Percentiles rank a stretch among this genome's conserved stretches.
phyloP scores from a whole-genome alignment of 2,113 vertebrate species.

The Bucco capensis region DNA sequence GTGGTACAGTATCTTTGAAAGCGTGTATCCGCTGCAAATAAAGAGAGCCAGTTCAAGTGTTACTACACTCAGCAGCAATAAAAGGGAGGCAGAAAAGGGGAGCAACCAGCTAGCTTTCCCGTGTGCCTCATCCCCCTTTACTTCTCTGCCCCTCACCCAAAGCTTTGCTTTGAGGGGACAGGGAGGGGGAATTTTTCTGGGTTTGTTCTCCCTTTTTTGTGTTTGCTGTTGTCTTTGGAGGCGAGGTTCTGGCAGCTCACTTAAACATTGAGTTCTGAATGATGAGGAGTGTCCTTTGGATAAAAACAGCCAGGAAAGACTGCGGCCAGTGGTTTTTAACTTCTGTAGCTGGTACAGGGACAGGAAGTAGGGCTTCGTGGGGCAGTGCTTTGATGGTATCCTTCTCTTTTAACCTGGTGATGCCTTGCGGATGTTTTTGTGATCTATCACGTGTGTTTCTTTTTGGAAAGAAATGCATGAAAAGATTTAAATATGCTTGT shows the following conservation, averaged over 20 bases:
- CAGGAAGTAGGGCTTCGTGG: not conserved
- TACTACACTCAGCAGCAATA: constrained; percentile 47
- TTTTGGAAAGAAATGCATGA: not conserved
- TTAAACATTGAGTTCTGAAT: not conserved
- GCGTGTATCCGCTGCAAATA: constrained; percentile 35
- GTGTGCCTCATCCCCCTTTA: not conserved
- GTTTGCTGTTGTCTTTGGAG: not conserved
- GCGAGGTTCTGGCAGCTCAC: not conserved
- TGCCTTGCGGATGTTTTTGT: not conserved
- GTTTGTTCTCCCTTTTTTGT: not conserved
- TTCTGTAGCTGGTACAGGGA: not conserved
- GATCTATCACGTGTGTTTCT: not conserved
- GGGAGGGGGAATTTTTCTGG: not conserved
- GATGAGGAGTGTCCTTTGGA: not conserved
- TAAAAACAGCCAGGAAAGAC: not conserved
- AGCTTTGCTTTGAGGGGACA: fast-evolving
- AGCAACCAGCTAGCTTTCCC: not conserved
- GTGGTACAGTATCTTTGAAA: constrained; percentile 57
- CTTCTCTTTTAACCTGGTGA: not conserved
- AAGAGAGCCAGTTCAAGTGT: constrained; percentile 48
- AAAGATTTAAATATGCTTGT: not conserved
- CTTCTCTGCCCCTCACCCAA: not conserved
- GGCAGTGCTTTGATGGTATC: not conserved
- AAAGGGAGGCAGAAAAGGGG: constrained; percentile 35
- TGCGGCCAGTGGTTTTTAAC: not conserved